Conservation (phyloP, 2,888 invertebrate species). For the Brachypterus glaber region DNA sequence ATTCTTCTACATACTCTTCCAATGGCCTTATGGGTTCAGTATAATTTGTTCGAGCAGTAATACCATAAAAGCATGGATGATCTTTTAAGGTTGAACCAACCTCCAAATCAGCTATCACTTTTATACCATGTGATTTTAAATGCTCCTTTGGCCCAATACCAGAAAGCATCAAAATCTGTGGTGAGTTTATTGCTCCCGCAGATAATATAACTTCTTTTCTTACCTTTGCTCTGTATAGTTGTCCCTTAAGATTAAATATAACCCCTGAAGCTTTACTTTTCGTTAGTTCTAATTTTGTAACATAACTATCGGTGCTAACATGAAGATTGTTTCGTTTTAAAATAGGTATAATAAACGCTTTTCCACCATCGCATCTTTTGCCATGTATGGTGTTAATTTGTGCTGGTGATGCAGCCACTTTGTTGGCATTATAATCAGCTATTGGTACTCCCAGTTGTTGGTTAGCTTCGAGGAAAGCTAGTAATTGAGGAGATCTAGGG, state of each 20-base stretch:
- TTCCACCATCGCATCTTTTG: constrained; percentile 61
- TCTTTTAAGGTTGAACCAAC: constrained; percentile 21
- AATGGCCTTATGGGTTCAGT: constrained; percentile 12
- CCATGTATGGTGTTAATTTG: constrained; percentile 61
- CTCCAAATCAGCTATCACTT: constrained; percentile 16
- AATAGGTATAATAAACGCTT: constrained; percentile 63
- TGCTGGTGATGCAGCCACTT: constrained; percentile 54
- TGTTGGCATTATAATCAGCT: constrained; percentile 58
- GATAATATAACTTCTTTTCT: constrained; percentile 65
- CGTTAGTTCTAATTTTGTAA: constrained; percentile 29
- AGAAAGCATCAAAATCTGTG: constrained; percentile 76
- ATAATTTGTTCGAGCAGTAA: constrained; percentile 19
- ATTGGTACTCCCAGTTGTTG: constrained; percentile 55
- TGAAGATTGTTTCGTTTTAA: constrained; percentile 54
- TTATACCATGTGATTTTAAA: constrained; percentile 34
- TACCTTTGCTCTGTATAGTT: constrained; percentile 45
- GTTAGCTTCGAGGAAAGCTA: constrained; percentile 55
- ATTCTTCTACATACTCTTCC: constrained; percentile 18
- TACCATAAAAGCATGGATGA: constrained; percentile 17
- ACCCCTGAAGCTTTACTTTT: constrained; percentile 52
- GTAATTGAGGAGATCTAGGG: neutral
- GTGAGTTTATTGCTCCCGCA: constrained; percentile 70
- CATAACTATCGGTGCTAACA: constrained; percentile 58
- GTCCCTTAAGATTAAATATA: constrained; percentile 52
- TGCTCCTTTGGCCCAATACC: constrained; percentile 62